Percentiles rank a stretch among this genome's conserved stretches.
These are phyloP conservation scores for Synanceia verrucosa DNA, from an alignment of 2,797 vertebrate genomes.

Conservation along the genomic window DNA sequence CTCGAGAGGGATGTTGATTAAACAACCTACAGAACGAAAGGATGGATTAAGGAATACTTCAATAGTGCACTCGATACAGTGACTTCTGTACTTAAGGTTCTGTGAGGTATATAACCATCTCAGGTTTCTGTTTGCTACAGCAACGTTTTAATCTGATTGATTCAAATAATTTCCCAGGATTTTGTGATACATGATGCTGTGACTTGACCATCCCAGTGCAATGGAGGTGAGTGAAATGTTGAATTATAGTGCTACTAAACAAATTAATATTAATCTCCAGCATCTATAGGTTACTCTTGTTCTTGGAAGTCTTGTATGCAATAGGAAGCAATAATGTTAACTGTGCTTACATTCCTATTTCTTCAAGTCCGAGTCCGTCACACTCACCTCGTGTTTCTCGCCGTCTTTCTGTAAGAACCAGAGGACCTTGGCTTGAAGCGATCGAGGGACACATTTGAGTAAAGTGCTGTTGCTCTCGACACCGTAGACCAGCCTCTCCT, in stretches of 20 bases:
- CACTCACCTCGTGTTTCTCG: constrained; percentile 88
- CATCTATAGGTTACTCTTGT: too few relatives aligned
- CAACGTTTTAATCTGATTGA: neutral
- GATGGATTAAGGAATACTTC: constrained; percentile 9
- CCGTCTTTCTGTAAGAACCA: constrained; percentile 89
- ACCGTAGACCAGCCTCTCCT: constrained; percentile 87
- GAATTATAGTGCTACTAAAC: too few relatives aligned
- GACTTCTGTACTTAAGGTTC: neutral
- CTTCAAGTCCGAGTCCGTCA: too few relatives aligned
- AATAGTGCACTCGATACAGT: neutral
- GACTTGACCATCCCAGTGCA: neutral
- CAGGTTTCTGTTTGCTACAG: neutral
- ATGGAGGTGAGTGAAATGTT: too few relatives aligned
- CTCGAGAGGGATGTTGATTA: constrained; percentile 2
- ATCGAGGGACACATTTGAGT: constrained; percentile 93
- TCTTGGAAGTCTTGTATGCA: neutral
- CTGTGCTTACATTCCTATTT: neutral
- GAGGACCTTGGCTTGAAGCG: constrained; percentile 92
- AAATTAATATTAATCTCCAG: too few relatives aligned
- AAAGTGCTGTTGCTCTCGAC: constrained; percentile 95
- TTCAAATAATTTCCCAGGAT: neutral
- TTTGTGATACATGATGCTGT: neutral
- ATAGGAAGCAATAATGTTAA: neutral
- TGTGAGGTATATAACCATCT: neutral
- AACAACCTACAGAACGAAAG: constrained; percentile 6